Evolutionary conservation across 2,888 invertebrate species (phyloP), one percentile per base, ranked within the genome.

Genomic region (Spisula subtruncata): DNA sequence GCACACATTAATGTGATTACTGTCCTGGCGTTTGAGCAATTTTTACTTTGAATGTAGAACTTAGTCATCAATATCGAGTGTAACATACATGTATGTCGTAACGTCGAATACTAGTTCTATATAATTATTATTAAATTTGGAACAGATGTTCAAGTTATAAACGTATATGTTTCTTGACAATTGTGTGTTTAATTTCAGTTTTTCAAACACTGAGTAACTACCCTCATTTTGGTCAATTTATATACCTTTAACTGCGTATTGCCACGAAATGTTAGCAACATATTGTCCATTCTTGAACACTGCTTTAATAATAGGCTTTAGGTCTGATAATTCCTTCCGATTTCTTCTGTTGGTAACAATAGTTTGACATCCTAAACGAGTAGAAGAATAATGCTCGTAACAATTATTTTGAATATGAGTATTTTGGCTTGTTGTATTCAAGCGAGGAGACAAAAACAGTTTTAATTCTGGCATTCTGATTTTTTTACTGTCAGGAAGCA

Each of bases 211-310:
- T 41, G 8, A 41, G 8, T 41, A 41, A 41, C 41, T 41, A 8
- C 8, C 41, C 41, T 8, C 41, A n/a, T 41, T 41, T 41, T 2
- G 41, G 41, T 41, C 41, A 41, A 41, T 6, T n/a, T n/a, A 66
- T 25, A 32, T 35, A 75, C 75, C 75, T 75, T 75, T 75, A 6
- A 14, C 32, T 32, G 75, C 12, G 25, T 35, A 75, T 75, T 10
- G 2, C 75, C 75, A 75, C 0, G 75, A 32, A 35, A 75, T 75
- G 35, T 75, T 32, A 75, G 75, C 75, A 18, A 75, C 75, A 75
- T 75, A 75, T 75, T 16, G 29, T 32, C 75, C 75, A 75, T 75
- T 75, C 75, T 75, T 75, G 35, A 32, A 75, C 14, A 35, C 75
- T 0, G 32, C 35, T 35, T 35, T 32, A 14, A 75, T 75, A 0